Base-by-base conservation (phyloP, 2,888 invertebrate genomes). In the Koerneria pararmatus region DNA sequence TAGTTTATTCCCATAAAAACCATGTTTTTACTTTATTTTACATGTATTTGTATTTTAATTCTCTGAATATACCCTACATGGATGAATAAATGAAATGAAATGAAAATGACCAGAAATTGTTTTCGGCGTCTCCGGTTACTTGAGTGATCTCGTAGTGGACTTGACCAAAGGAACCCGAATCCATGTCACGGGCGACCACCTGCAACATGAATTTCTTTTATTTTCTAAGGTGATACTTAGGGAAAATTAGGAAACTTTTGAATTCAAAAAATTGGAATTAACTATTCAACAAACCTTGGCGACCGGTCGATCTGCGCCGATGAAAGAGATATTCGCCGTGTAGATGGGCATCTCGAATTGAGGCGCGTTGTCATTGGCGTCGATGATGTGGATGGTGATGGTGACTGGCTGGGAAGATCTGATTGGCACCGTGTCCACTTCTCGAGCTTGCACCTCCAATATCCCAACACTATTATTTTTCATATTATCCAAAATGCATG, bases 361-460 rank as follows among this genome's bases (percentile, higher is more conserved):
- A 1, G 82, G 82, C 31, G 72, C 67, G 59, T 80, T 79, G 67
- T 82, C 81, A 35, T 62, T 62, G 19, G 69, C 77, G 67, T 81
- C 79, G 58, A 83, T 64, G 37, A 83, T 75, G 68, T 80, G 78
- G 59, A 83, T 82, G n/a, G 76, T 78, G 29, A 83, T 69, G 4
- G 80, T 74, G 41, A 83, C 74, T 6, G 82, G 79, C 11, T 78
- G 74, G 54, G 76, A 76, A 35, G 73, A 73, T 5, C 83, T 70
- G 8, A 77, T 70, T 24, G 83, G 82, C 3, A 71, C 64, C 22
- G 83, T 83, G 65, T 77, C 80, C 37, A 83, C 81, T 62, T 83
- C 83, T 19, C 80, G 73, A 2, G 82, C 82, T 78, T 82, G 77
- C 3, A 81, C 75, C 78, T 80, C 65, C 0, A 66, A 69, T n/a